Base-by-base conservation (phyloP, 2,888 invertebrate species). In the Belgica antarctica region DNA sequence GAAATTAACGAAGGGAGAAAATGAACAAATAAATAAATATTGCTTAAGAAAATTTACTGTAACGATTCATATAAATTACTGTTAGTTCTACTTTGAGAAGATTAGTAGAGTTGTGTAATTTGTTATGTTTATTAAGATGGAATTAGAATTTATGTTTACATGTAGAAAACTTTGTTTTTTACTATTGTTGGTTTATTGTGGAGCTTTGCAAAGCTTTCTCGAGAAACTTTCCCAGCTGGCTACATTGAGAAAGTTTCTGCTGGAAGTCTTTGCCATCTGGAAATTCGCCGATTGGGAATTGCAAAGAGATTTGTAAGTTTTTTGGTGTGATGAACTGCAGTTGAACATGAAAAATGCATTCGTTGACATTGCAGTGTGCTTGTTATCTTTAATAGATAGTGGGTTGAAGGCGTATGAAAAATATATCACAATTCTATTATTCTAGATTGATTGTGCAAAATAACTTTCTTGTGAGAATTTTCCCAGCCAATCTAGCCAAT, bases 111-210 rank as follows among this genome's bases (percentile, higher is more conserved):
- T 65, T 65, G 46, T 47, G 65, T 65, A 47, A 65, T 65, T 65
- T 65, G 65, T 46, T 63, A 63, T 63, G 63, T 63, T 63, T 63
- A 63, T 63, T 63, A 65, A 27, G 27, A 31, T 19, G 27, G 34
- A 41, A 65, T 65, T 65, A 41, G 47, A 65, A 65, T 65, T 65
- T 65, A 65, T 65, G 65, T 65, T 65, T 65, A 65, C 65, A 65
- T 65, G 65, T 63, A 52, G 5, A n/a, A 52, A 52, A 52, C 52
- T 52, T 52, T 52, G 19, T 52, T 52, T n/a, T n/a, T 31, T 31
- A 31, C 12, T 31, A 31, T 31, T 12, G 34, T 31, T 31, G 34
- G 5, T 46, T 46, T 46, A 46, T 52, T 52, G 2, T 22, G 1
- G 28, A 61, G 28, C 61, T 61, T 27, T 22, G 10, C 24, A 7